A percentile compares a stretch with the other conserved stretches of the same genome.
Conservation (phyloP, 35 echinoderm and acorn worm genomes). For the Lytechinus pictus region DNA sequence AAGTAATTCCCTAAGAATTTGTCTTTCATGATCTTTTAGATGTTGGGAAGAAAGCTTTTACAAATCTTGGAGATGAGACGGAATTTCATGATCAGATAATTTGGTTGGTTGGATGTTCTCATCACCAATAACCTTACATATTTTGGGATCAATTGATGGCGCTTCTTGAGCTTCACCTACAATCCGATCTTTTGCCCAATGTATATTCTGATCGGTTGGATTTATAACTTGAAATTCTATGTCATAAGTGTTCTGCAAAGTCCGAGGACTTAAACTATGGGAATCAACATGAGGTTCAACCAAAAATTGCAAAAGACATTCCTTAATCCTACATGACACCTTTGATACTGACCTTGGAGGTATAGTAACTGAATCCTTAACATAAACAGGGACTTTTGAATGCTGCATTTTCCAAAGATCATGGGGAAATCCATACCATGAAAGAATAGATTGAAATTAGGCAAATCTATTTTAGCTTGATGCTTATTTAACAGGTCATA, state of each 20-base stretch:
- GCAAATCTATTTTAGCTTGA: not conserved
- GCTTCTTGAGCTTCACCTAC: not conserved
- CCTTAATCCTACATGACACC: not conserved
- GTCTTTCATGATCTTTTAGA: not conserved
- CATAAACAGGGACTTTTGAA: not conserved
- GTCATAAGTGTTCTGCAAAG: not conserved
- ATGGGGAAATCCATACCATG: conserved; percentile 11
- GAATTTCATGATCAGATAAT: conserved; percentile 1
- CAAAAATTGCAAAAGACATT: not conserved
- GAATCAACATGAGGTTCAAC: not conserved
- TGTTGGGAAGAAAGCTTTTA: not conserved
- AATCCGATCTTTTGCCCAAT: not conserved
- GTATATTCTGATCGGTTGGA: not conserved
- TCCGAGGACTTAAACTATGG: not conserved
- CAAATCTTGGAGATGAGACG: conserved; percentile 20
- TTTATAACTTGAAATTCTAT: not conserved
- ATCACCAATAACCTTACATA: not conserved
- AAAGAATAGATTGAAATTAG: not conserved
- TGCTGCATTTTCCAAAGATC: not conserved
- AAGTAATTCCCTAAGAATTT: conserved; percentile 11
- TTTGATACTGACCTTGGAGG: not conserved
- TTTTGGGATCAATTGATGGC: not conserved
- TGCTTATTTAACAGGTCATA: no score
- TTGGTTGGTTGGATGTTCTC: conserved; percentile 29
- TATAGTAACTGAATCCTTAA: not conserved